A percentile compares a stretch with the other conserved stretches of the same genome.
Conservation (phyloP, 2,888 invertebrate species). For the Andrena fulva region DNA sequence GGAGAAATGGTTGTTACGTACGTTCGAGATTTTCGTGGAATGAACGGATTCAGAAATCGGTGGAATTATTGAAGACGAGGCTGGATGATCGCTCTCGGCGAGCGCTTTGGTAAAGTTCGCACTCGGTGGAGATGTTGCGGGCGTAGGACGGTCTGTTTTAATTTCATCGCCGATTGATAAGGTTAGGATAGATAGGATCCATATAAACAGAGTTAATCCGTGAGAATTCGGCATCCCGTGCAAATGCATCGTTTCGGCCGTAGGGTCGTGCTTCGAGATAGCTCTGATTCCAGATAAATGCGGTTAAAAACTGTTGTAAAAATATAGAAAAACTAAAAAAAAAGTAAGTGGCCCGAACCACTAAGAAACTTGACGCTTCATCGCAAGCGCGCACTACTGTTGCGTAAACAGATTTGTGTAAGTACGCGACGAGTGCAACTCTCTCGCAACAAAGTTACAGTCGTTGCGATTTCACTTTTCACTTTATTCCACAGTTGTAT, state of each 20-base stretch:
- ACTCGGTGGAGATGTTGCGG: conserved; percentile 7
- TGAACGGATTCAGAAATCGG: background rate
- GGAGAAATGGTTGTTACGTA: conserved; percentile 26
- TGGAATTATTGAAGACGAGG: conserved; percentile 7
- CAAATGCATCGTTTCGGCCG: conserved; percentile 49
- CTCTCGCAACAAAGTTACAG: background rate
- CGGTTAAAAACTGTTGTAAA: conserved; percentile 57
- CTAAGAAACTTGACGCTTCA: conserved; percentile 58
- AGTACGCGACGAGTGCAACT: background rate
- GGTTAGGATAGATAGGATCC: conserved; percentile 72
- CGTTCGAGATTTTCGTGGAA: conserved; percentile 15
- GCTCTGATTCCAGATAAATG: background rate
- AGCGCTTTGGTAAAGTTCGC: background rate
- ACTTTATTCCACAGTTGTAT: background rate
- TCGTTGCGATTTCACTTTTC: background rate
- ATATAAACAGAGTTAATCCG: conserved; percentile 57
- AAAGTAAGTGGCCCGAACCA: conserved; percentile 55
- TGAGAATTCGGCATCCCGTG: conserved; percentile 33
- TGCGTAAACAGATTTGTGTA: conserved; percentile 39
- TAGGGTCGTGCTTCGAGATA: conserved; percentile 2
- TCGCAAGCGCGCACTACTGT: conserved; percentile 47
- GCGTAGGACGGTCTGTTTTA: conserved; percentile 55
- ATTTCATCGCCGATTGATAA: conserved; percentile 63
- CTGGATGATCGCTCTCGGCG: background rate
- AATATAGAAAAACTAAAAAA: conserved; percentile 67